phyloP scores from a whole-genome alignment of 1,140 invertebrate species.

The Rhizoglyphus robini region DNA sequence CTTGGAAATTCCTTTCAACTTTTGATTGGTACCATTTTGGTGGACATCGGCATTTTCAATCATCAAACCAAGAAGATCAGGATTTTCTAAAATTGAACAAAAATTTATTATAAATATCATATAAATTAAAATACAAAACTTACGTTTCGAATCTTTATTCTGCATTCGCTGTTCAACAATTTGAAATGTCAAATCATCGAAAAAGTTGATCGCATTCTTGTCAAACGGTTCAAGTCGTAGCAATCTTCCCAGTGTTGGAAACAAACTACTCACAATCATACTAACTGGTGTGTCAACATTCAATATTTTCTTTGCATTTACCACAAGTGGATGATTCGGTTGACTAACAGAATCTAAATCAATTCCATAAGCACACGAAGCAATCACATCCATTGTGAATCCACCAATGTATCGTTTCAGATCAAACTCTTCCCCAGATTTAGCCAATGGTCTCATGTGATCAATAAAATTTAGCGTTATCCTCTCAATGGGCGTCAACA shows the following conservation, averaged over 20 bases:
- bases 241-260: constrained; percentile 5
- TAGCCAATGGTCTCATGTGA: not conserved
- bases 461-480: constrained; percentile 5
- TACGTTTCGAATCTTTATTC: not conserved
- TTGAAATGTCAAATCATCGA: constrained; percentile 10
- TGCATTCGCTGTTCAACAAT: constrained; percentile 18
- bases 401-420: constrained; percentile 28
- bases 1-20: not conserved
- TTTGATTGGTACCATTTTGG: not conserved
- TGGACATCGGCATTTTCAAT: constrained; percentile 1
- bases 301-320: constrained; percentile 28
- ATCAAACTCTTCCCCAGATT: constrained; percentile 22
- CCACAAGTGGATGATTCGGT: constrained; percentile 31
- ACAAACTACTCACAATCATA: not conserved
- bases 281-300: constrained; percentile 11
- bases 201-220: constrained; percentile 15
- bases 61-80: constrained; percentile 13
- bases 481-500: constrained; percentile 11
- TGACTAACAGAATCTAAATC: constrained; percentile 33
- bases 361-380: constrained; percentile 38
- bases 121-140: not conserved
- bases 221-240: constrained; percentile 7
- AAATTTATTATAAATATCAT: not conserved
- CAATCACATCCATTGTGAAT: constrained; percentile 40
- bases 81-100: not conserved